Evolutionary conservation across 2,888 invertebrate genomes (phyloP).

Genomic region (Pachydiplax longipennis): DNA sequence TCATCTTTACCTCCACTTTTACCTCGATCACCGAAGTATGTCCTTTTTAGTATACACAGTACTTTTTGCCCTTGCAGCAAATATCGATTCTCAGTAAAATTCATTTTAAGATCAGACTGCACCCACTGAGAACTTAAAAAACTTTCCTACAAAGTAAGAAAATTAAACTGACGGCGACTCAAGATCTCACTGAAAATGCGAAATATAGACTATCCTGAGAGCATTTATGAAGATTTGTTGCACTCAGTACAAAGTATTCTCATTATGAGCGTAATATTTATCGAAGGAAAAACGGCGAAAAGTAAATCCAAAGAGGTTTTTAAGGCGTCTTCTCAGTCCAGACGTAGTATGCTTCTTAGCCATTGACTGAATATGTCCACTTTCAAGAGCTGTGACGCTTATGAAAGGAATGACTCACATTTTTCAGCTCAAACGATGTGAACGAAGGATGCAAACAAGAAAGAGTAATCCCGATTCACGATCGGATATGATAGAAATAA

Average conservation of each 20-base stretch:
- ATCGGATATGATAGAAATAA: background rate
- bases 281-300: background rate
- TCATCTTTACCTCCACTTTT: too few species aligned
- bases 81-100: too few species aligned
- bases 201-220: background rate
- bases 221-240: background rate
- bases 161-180: too few species aligned
- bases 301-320: background rate
- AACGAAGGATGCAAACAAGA: background rate
- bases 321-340: background rate
- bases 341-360: background rate
- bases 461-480: background rate
- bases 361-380: background rate
- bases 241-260: background rate
- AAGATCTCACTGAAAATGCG: background rate
- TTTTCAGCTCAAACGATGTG: background rate
- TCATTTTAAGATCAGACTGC: too few species aligned
- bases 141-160: too few species aligned
- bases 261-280: background rate
- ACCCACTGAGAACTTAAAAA: too few species aligned
- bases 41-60: too few species aligned
- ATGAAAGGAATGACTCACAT: background rate
- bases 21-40: too few species aligned
- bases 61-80: too few species aligned
- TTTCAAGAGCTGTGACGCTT: background rate